These are phyloP conservation scores for Myotis myotis DNA, from an alignment of 2,797 vertebrate genomes.

Conservation along the genomic window DNA sequence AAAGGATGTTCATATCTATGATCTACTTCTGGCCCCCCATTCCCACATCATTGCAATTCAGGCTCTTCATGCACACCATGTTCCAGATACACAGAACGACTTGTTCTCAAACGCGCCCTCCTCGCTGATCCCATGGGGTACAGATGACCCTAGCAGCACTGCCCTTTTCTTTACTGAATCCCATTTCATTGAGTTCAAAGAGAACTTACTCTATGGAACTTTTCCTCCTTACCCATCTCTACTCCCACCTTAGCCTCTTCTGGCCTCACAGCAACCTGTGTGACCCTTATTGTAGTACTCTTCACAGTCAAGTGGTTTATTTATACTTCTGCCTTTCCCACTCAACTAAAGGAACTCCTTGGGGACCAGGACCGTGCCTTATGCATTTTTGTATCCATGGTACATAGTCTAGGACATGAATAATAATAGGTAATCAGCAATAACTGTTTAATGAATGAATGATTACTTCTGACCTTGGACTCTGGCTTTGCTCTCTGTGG, in stretches of 20 bases:
- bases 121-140: not conserved
- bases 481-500: not conserved
- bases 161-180: not conserved
- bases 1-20: not conserved
- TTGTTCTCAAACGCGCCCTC: not conserved
- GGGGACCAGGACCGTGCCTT: not conserved
- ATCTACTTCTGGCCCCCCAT: not conserved
- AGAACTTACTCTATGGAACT: not conserved
- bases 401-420: not conserved
- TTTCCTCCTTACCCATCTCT: not conserved
- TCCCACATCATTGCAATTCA: not conserved
- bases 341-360: not conserved
- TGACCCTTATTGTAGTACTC: too few relatives aligned
- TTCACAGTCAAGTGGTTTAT: not conserved
- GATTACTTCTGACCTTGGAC: not conserved
- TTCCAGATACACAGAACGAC: not conserved
- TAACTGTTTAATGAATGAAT: not conserved
- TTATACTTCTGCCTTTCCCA: not conserved
- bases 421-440: not conserved
- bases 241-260: not conserved
- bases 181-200: not conserved
- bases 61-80: fast-evolving
- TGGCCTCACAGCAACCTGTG: not conserved
- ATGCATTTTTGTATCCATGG: not conserved
- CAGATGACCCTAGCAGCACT: not conserved